phyloP scores from a whole-genome alignment of 1,140 invertebrate species.

The Listronotus bonariensis region DNA sequence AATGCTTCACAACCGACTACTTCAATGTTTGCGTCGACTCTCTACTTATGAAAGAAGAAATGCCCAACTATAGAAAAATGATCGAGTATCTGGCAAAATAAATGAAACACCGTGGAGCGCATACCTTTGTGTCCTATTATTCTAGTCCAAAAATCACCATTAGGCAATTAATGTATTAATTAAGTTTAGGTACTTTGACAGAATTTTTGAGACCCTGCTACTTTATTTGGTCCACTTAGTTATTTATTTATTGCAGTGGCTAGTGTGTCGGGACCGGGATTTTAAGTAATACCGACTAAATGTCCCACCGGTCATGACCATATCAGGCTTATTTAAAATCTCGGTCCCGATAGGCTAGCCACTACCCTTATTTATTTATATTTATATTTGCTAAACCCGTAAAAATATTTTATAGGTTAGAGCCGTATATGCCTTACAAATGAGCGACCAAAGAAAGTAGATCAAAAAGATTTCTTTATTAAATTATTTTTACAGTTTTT shows the following conservation, averaged over 20 bases:
- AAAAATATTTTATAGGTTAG: constrained; percentile 15
- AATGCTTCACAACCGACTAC: constrained; percentile 88
- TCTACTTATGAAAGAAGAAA: constrained; percentile 78
- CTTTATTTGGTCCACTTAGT: constrained; percentile 38
- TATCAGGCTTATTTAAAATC: too few species aligned
- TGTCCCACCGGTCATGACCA: too few species aligned
- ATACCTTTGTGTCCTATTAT: constrained; percentile 47
- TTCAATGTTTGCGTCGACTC: constrained; percentile 90
- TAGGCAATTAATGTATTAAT: constrained; percentile 48
- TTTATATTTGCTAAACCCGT: constrained; percentile 9
- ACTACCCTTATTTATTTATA: constrained; percentile 16
- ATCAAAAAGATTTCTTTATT: constrained; percentile 12
- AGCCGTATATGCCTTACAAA: constrained; percentile 15
- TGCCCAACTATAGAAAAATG: constrained; percentile 72
- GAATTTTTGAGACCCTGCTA: constrained; percentile 38
- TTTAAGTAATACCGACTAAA: too few species aligned
- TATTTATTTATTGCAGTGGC: constrained; percentile 23
- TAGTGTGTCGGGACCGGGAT: too few species aligned
- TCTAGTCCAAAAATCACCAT: constrained; percentile 52
- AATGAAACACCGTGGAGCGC: constrained; percentile 24
- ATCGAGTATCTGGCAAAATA: constrained; percentile 59
- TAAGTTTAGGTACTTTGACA: constrained; percentile 44
- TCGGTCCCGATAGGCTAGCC: too few species aligned
- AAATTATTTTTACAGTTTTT: constrained; percentile 17
- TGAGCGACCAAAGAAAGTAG: constrained; percentile 32